Base-by-base conservation (phyloP, 2,888 invertebrate genomes). In the Oxyteleia sp. region DNA sequence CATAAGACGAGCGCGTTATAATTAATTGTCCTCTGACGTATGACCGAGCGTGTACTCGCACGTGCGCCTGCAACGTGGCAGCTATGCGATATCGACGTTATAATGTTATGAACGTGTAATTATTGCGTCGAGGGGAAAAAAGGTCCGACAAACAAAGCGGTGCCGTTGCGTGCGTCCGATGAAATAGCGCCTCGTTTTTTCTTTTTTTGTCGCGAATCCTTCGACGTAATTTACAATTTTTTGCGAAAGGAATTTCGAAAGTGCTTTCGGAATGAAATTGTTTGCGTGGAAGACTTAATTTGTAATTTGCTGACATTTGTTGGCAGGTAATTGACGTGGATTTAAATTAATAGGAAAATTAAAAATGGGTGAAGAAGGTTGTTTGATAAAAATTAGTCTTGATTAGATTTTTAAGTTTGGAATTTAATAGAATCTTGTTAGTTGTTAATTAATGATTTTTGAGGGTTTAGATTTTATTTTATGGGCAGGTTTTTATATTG, bases 11-110 rank as follows among this genome's bases (percentile, higher is more conserved):
- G 68, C 57, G 38, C 43, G 23, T 53, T 85, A 71, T 84, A 87
- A 87, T 87, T 86, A 86, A 86, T 88, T 85, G 85, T 75, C 69
- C 68, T 68, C 63, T 69, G 79, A 75, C 79, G 76, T 69, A 68
- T 49, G 64, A 64, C 71, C 78, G 66, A n/a, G 55, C 53, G 59
- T 78, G 80, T 69, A 63, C 53, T 53, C 74, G 80, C 86, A 86
- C 84, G 87, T 87, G 84, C 63, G 66, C 71, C 71, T 66, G 61
- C 68, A 69, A 61, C 38, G 55, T 53, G 43, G 76, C 68, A 38
- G 76, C 49, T 64, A 66, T 66, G 26, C 16, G 72, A 64, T 72
- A 84, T 84, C 71, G 84, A 80, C 61, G 23, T 68, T 66, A 71
- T 69, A 64, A 69, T 43, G 59, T 75, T 64, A 83, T 68, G 61